Evolutionary conservation across 2,797 vertebrate genomes (phyloP), one percentile per base, ranked within the genome.

Genomic region (Cichlasoma orientale): DNA sequence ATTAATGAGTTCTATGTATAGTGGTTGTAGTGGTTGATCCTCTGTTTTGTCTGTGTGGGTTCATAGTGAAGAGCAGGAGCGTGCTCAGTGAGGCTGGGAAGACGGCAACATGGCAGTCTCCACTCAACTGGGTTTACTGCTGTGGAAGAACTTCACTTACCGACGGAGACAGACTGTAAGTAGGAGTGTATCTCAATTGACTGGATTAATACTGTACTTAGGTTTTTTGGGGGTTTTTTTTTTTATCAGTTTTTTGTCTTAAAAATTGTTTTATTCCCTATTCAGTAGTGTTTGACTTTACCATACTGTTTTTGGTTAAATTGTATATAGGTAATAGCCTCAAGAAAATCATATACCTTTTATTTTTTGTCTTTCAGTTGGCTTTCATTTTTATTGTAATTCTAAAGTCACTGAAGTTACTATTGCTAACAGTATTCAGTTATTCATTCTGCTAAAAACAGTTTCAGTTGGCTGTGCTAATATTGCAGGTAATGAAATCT

Each of bases 71-170:
- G 92, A 92, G 88, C 89, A 59, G 85, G 73, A 87, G 85, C 66
- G 77, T 23, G 44, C 93, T 92, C 92, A 79, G 83, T 85, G 90
- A 82, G 90, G 88, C 85, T 82, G 86, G 88, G 90, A 87, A 90
- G 89, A 94, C 93, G 83, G 82, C 71, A 94, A 91, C 90, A 99
- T 99, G 98, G 93, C 96, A 63, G 95, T 96, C 91, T 97, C 95
- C 96, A 96, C 97, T 4, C 98, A 99, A 89, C 90, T 99, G 93
- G 96, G 97, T 72, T 93, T 99, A 92, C 95, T 99, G 88, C 96
- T 99, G 1, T 99, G 98, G 98, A 99, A 99, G 93, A 99, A 99
- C 92, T 97, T 99, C 89, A 98, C 98, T 4, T 99, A 95, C 90
- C 91, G 98, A 93, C 96, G 97, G 94, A 92, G 98, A 90, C 98